Evolutionary conservation across 2,113 vertebrate genomes (phyloP).

Genomic region (Panthera uncia): DNA sequence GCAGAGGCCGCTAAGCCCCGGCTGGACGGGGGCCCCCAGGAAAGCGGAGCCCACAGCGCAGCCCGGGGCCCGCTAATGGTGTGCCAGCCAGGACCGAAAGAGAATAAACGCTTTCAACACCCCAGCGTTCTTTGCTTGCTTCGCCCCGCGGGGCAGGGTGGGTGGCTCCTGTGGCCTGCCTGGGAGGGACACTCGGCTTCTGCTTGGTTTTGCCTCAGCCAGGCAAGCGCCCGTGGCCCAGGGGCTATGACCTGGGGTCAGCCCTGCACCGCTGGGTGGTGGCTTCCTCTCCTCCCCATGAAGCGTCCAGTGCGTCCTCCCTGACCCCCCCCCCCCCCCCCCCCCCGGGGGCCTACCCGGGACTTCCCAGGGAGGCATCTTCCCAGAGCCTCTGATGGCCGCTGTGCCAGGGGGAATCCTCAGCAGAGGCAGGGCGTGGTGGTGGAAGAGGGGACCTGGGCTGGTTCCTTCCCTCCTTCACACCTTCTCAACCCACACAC

Average conservation of each 20-base stretch:
- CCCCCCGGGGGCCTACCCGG: background rate
- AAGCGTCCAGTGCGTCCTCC: fast-evolving
- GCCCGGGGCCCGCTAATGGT: fast-evolving
- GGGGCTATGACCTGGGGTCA: background rate
- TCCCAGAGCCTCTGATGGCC: no score
- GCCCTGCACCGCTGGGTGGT: background rate
- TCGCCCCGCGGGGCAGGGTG: fast-evolving
- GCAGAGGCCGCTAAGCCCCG: background rate
- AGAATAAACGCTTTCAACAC: background rate
- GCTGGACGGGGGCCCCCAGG: background rate
- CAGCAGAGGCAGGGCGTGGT: background rate
- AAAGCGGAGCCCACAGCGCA: no score
- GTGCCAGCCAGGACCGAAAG: background rate
- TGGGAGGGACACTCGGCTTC: background rate
- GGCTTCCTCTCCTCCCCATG: background rate
- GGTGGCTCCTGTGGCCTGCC: background rate
- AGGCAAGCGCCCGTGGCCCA: background rate
- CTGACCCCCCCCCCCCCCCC: no score
- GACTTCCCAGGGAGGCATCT: background rate
- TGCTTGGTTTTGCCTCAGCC: fast-evolving
- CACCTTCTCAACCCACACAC: no score
- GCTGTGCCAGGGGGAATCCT: background rate
- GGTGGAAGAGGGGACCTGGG: no score
- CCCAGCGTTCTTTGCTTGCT: background rate
- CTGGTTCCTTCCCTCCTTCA: background rate